phyloP scores from a whole-genome alignment of 2,797 vertebrate species.

The Lophura swinhoii region DNA sequence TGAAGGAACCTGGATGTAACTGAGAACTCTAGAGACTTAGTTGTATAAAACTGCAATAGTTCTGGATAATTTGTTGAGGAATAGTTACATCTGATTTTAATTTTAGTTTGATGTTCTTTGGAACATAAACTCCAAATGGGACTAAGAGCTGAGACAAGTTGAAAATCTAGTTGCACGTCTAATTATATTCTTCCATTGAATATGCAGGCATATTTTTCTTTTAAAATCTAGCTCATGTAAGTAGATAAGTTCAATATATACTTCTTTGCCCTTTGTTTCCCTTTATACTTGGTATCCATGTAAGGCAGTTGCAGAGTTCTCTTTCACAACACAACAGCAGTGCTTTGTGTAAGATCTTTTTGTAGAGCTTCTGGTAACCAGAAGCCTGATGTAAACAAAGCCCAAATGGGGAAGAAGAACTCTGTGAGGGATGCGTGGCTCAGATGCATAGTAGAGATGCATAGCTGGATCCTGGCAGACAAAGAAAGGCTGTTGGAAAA shows the following conservation, averaged over 20 bases:
- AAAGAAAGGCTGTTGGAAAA: background rate
- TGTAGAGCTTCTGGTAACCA: background rate
- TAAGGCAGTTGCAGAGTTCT: background rate
- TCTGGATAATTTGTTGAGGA: background rate
- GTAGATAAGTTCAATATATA: background rate
- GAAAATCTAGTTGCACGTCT: background rate
- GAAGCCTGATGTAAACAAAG: slow-evolving; percentile 2
- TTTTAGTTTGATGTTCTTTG: background rate
- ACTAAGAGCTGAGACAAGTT: background rate
- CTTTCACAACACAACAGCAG: background rate
- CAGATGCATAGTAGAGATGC: background rate
- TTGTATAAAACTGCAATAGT: background rate
- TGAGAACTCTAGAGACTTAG: background rate
- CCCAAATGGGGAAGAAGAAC: background rate
- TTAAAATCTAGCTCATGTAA: background rate
- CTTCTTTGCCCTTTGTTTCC: background rate
- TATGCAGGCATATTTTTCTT: background rate
- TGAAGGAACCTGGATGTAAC: background rate
- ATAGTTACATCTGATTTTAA: background rate
- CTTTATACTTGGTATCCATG: background rate
- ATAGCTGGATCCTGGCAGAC: background rate
- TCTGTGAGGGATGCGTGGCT: background rate
- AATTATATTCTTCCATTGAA: background rate
- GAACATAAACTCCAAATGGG: background rate
- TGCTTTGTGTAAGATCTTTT: background rate